These are phyloP conservation scores for Timema podura DNA, from an alignment of 2,888 invertebrate species.

Conservation along the genomic window DNA sequence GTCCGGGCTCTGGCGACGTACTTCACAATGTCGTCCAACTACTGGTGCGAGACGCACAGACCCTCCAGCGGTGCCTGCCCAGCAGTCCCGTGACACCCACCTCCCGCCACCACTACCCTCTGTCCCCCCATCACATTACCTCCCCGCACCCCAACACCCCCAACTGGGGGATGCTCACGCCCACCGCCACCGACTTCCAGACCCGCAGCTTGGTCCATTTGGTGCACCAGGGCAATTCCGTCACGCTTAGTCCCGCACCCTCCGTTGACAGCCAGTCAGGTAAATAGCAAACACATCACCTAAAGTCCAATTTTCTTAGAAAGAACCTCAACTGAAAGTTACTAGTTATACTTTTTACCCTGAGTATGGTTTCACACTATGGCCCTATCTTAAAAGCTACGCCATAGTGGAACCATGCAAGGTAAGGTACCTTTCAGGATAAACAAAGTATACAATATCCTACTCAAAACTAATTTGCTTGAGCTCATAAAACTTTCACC, in stretches of 20 bases:
- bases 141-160: slow-evolving; percentile 56
- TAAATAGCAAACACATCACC: background rate
- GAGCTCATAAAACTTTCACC: too few species aligned
- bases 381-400: too few species aligned
- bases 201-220: slow-evolving; percentile 65
- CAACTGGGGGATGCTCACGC: slow-evolving; percentile 60
- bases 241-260: slow-evolving; percentile 85
- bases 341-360: too few species aligned
- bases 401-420: too few species aligned
- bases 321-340: too few species aligned
- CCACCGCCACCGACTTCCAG: slow-evolving; percentile 46
- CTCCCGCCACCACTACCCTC: slow-evolving; percentile 59
- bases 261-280: slow-evolving; percentile 84
- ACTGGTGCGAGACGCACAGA: slow-evolving; percentile 74
- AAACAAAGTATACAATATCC: too few species aligned
- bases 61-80: slow-evolving; percentile 73
- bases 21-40: slow-evolving; percentile 89
- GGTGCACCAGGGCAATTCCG: slow-evolving; percentile 73
- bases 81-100: slow-evolving; percentile 80
- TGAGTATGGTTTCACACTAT: too few species aligned
- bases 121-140: slow-evolving; percentile 63
- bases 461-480: too few species aligned
- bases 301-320: too few species aligned
- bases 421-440: too few species aligned
- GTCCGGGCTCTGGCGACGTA: slow-evolving; percentile 90